A percentile compares a stretch with the other conserved stretches of the same genome.
Evolutionary conservation across 1,140 invertebrate genomes (phyloP).

Genomic region (Plodia interpunctella): DNA sequence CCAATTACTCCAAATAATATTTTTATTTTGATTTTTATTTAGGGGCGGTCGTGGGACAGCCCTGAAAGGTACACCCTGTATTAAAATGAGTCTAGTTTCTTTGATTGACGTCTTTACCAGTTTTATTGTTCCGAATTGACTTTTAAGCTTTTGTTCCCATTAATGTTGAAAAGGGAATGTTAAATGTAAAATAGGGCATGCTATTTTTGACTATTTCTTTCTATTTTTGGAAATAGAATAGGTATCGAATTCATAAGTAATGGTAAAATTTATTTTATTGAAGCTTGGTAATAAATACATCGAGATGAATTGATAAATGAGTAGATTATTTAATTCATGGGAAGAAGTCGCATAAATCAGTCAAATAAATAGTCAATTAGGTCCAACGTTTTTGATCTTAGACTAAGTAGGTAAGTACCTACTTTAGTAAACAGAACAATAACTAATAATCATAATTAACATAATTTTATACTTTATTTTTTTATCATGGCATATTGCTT

Average conservation of each 20-base stretch:
- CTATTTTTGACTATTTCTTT: not conserved
- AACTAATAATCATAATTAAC: too few relatives aligned
- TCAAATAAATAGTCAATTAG: too few relatives aligned
- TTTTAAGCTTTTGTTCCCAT: conserved; percentile 38
- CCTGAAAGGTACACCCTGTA: conserved; percentile 67
- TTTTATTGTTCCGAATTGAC: conserved; percentile 61
- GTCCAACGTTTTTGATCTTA: too few relatives aligned
- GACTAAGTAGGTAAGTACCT: too few relatives aligned
- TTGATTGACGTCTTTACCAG: conserved; percentile 67
- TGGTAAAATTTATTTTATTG: too few relatives aligned
- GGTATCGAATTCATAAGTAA: too few relatives aligned
- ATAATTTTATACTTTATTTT: not conserved
- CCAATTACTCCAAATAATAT: conserved; percentile 69
- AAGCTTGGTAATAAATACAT: too few relatives aligned
- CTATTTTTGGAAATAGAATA: not conserved
- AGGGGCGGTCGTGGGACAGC: conserved; percentile 71
- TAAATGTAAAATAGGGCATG: not conserved
- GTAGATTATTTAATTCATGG: too few relatives aligned
- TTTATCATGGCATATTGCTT: too few relatives aligned
- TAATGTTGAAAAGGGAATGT: not conserved
- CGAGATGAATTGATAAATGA: too few relatives aligned
- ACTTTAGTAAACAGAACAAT: not conserved
- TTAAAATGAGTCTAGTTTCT: conserved; percentile 60
- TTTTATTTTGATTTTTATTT: conserved; percentile 70
- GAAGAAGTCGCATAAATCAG: too few relatives aligned